Percentiles rank a stretch among this genome's conserved stretches.
Conservation (phyloP, 2,888 invertebrate species). For the Globia sparganii region DNA sequence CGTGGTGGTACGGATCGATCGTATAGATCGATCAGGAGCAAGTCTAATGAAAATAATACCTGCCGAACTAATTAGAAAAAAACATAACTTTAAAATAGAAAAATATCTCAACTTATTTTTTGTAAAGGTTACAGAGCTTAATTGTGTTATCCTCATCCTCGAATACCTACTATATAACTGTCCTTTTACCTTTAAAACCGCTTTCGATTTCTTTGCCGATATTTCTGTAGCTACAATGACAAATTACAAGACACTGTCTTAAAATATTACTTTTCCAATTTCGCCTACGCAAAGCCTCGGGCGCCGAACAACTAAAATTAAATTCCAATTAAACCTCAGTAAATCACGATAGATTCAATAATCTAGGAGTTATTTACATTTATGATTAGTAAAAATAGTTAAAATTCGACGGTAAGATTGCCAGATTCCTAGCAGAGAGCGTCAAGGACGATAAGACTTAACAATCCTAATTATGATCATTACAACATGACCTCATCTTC, state of each 20-base stretch:
- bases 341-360: conserved; percentile 39
- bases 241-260: conserved; percentile 24
- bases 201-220: neutral
- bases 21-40: conserved; percentile 6
- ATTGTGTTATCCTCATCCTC: neutral
- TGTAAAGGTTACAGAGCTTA: neutral
- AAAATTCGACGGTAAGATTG: conserved; percentile 21
- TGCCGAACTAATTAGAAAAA: conserved; percentile 13
- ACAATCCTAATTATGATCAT: conserved; percentile 56
- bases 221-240: conserved; percentile 6
- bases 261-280: conserved; percentile 42
- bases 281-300: conserved; percentile 21
- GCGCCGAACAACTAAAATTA: conserved; percentile 22
- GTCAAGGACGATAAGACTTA: conserved; percentile 52
- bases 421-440: conserved; percentile 27
- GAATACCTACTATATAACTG: neutral
- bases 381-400: conserved; percentile 33
- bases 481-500: conserved; percentile 55
- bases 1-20: conserved; percentile 10
- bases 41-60: conserved; percentile 35
- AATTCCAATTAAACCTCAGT: conserved; percentile 48
- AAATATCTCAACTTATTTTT: conserved; percentile 6
- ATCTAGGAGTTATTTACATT: conserved; percentile 43
- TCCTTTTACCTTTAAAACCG: neutral
- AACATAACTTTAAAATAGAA: neutral